phyloP scores from a whole-genome alignment of 2,113 vertebrate genomes.

The Murina feae region DNA sequence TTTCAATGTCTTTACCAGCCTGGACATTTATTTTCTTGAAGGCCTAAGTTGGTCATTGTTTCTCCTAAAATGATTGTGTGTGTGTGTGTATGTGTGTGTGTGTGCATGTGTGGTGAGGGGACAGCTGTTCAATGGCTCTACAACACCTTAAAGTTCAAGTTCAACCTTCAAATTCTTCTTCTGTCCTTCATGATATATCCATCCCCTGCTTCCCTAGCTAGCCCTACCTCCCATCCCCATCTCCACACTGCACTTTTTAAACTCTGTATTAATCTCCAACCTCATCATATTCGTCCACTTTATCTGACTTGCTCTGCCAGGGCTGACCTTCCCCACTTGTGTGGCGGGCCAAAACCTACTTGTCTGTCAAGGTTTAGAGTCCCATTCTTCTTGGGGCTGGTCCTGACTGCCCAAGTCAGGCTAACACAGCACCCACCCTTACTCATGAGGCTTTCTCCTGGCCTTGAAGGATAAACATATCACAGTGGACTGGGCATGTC shows the following conservation, averaged over 20 bases:
- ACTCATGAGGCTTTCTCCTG: not conserved
- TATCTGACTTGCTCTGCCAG: not conserved
- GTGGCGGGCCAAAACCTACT: not conserved
- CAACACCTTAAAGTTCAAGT: not conserved
- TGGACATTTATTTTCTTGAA: not conserved
- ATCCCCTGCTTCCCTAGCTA: not conserved
- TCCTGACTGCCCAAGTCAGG: not conserved
- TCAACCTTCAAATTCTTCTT: not conserved
- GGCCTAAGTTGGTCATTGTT: not conserved
- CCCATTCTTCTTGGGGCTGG: not conserved
- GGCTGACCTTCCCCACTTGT: not conserved
- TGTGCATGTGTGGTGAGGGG: too few species aligned
- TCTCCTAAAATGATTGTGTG: not conserved
- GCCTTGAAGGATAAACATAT: not conserved
- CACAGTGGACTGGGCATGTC: not conserved
- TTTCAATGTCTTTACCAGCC: not conserved
- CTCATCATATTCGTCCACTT: not conserved
- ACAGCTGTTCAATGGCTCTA: not conserved
- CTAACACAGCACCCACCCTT: not conserved
- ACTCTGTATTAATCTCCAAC: not conserved
- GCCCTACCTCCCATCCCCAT: not conserved
- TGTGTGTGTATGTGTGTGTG: not conserved
- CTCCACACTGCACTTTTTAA: not conserved
- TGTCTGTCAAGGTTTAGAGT: not conserved
- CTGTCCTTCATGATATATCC: too few species aligned